phyloP scores from a whole-genome alignment of 2,113 vertebrate genomes.

The Lates calcarifer region DNA sequence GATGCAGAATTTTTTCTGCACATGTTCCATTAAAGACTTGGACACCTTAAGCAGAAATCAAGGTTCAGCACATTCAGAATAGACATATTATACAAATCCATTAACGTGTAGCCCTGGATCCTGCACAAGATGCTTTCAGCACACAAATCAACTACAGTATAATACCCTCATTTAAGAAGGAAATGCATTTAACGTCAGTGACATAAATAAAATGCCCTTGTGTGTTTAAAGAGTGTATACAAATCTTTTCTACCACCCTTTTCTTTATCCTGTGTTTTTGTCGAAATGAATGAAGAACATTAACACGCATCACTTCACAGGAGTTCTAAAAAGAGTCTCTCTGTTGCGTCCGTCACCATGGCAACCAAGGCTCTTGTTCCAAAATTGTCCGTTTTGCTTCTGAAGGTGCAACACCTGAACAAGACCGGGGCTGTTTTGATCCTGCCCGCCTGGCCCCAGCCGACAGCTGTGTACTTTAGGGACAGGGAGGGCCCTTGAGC shows the following conservation, averaged over 20 bases:
- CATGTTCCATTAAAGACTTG: not conserved
- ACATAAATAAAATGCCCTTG: conserved; percentile 27
- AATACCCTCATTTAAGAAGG: not conserved
- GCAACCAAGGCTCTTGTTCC: conserved; percentile 66
- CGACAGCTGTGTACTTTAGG: conserved; percentile 76
- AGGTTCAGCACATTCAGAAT: not conserved
- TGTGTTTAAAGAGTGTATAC: not conserved
- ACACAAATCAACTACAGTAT: not conserved
- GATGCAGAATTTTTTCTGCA: not conserved
- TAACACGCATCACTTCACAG: conserved; percentile 51
- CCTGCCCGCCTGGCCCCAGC: conserved; percentile 44
- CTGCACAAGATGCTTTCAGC: conserved; percentile 22
- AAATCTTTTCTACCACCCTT: not conserved
- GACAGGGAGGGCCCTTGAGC: conserved; percentile 76
- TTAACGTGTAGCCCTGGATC: not conserved
- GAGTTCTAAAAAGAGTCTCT: conserved; percentile 50
- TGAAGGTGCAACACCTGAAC: conserved; percentile 78
- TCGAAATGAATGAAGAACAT: conserved; percentile 42
- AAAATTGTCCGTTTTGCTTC: conserved; percentile 44
- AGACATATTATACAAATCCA: conserved; percentile 18
- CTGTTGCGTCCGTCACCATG: conserved; percentile 53
- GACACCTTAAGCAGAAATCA: conserved; percentile 23
- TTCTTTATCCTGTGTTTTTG: conserved; percentile 19
- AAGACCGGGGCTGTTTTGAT: conserved; percentile 69
- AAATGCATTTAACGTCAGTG: conserved; percentile 1